A percentile compares a stretch with the other conserved stretches of the same genome.
Evolutionary conservation across 2,888 invertebrate genomes (phyloP).

Genomic region (Pollenia labialis): DNA sequence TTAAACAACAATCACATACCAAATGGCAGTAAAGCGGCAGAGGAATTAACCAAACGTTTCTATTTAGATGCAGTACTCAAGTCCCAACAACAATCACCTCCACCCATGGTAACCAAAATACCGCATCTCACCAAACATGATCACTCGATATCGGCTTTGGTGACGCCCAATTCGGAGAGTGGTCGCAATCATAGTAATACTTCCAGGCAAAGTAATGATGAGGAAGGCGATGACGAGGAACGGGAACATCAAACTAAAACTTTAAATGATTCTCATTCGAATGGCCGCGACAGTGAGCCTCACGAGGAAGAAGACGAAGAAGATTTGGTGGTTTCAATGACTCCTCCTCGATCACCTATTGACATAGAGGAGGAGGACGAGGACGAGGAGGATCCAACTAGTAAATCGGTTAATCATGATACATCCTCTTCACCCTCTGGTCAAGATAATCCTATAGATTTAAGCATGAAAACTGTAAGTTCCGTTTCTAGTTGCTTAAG

Average conservation of each 20-base stretch:
- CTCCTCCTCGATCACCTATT: slow-evolving; percentile 85
- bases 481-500: slow-evolving; percentile 79
- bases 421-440: slow-evolving; percentile 57
- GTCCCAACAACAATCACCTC: slow-evolving; percentile 84
- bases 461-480: slow-evolving; percentile 90
- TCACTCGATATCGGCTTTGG: slow-evolving; percentile 81
- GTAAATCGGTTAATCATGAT: slow-evolving; percentile 78
- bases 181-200: slow-evolving; percentile 80
- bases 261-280: slow-evolving; percentile 55
- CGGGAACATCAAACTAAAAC: slow-evolving; percentile 41
- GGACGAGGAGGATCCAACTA: slow-evolving; percentile 13
- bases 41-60: slow-evolving; percentile 89
- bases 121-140: slow-evolving; percentile 79
- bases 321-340: slow-evolving; percentile 85
- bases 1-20: slow-evolving; percentile 83
- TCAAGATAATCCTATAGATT: slow-evolving; percentile 91
- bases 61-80: slow-evolving; percentile 91
- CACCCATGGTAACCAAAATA: slow-evolving; percentile 78
- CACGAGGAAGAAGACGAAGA: slow-evolving; percentile 84
- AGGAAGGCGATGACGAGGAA: slow-evolving; percentile 72
- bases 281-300: slow-evolving; percentile 68
- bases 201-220: slow-evolving; percentile 79
- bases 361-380: slow-evolving; percentile 31
- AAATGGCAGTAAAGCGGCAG: slow-evolving; percentile 86
- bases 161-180: slow-evolving; percentile 83